Conservation (phyloP, 2,888 invertebrate genomes). For the Heliconius cydno region DNA sequence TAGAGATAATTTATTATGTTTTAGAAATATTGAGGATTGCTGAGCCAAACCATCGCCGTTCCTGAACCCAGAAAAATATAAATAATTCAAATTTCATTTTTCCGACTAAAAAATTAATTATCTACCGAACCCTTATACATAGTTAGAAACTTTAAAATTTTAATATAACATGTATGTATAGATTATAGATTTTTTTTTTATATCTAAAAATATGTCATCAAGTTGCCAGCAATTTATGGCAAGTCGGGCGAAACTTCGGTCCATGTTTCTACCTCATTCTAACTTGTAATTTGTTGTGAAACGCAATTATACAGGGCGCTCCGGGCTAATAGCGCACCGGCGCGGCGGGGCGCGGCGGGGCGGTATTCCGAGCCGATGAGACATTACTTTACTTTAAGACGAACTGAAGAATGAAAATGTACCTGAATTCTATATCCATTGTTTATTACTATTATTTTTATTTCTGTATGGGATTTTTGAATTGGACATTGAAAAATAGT, state of each 20-base stretch:
- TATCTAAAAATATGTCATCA: constrained; percentile 45
- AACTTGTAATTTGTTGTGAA: constrained; percentile 77
- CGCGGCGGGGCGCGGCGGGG: background rate
- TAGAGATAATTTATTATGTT: too few relatives aligned
- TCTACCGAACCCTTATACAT: too few relatives aligned
- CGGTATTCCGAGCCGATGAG: constrained; percentile 52
- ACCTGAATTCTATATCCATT: constrained; percentile 22
- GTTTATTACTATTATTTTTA: constrained; percentile 16
- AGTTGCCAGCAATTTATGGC: constrained; percentile 49
- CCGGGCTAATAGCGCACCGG: constrained; percentile 62
- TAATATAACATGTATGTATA: background rate
- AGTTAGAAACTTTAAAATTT: too few relatives aligned
- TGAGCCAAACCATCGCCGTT: too few relatives aligned
- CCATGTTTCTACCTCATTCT: constrained; percentile 67
- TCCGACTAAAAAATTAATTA: too few relatives aligned
- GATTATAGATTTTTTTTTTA: constrained; percentile 25
- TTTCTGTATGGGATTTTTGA: background rate
- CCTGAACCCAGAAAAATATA: too few relatives aligned
- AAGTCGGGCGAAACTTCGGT: constrained; percentile 53
- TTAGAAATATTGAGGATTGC: too few relatives aligned
- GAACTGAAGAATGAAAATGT: constrained; percentile 45
- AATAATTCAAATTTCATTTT: too few relatives aligned
- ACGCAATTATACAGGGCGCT: constrained; percentile 71
- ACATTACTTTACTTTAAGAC: constrained; percentile 46
- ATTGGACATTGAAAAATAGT: background rate